Evolutionary conservation across 2,797 vertebrate species (phyloP), one percentile per base, ranked within the genome.

Genomic region (Remorina albescens): DNA sequence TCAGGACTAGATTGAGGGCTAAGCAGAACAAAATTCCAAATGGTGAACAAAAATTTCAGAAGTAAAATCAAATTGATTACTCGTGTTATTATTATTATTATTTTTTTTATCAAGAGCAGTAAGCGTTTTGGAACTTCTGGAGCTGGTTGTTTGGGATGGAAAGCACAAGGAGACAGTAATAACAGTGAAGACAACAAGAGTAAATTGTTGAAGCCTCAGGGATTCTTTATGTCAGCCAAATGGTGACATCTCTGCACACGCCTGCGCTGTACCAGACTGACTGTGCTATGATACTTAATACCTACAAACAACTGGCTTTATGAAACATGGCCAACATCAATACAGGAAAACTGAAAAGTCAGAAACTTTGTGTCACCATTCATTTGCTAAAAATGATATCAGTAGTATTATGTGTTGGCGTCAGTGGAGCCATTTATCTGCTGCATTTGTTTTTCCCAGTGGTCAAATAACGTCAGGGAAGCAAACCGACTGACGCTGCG

Each of bases 301-400:
- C 63, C 28, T 71, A 64, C 67, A 78, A 78, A 65, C 47, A 46
- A 19, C 1, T 58, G 62, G 67, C 74, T 41, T 55, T 21, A 15
- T 23, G 67, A 42, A 61, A 58, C 13, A 6, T 0, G 36, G 83
- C 78, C 74, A 87, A 86, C 75, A 23, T 76, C 53, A 88, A 78
- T 13, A 81, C 12, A 23, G 54, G 36, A 62, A 26, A 50, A 50
- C 49, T 49, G 58, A 58, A 71, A 57, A 75, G 67, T 67, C 71
- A 16, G 50, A 77, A 71, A 74, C 56, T 36, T 49, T 73, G 71
- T 18, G 23, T 53, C 30, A 32, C 41, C 4, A 30, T 68, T 83
- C 69, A 72, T 81, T 83, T 70, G 37, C 58, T 63, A 58, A 73
- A 78, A 81, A 73, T 73, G 44, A 69, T 69, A 83, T 76, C 70